Conservation (phyloP, 2,888 invertebrate genomes). For the Drosophila affinis region DNA sequence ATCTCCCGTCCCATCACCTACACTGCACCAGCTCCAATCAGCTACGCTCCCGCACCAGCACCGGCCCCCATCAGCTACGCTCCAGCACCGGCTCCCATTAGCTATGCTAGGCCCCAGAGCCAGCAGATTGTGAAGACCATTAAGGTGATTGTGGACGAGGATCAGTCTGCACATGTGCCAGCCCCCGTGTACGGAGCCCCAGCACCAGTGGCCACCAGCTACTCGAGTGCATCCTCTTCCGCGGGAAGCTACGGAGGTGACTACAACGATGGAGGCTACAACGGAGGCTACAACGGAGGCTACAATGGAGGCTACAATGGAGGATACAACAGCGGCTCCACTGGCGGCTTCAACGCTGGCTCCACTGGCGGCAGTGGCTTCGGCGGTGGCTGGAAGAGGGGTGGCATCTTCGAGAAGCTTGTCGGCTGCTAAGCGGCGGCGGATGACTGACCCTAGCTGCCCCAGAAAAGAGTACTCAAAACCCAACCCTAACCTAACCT, state of each 20-base stretch:
- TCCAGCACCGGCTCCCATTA: constrained; percentile 20
- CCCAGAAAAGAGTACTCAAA: constrained; percentile 11
- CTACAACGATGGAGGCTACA: constrained; percentile 37
- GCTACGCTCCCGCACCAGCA: constrained; percentile 20
- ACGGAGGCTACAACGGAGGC: constrained; percentile 38
- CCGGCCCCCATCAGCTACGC: constrained; percentile 30
- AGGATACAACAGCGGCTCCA: constrained; percentile 26
- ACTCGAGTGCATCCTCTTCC: constrained; percentile 42
- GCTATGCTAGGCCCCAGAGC: constrained; percentile 38
- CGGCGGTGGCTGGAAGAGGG: constrained; percentile 69
- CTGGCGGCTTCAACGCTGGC: constrained; percentile 2
- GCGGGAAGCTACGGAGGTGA: constrained; percentile 20
- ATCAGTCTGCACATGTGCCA: constrained; percentile 48
- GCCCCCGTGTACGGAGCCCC: constrained; percentile 69
- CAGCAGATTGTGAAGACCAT: constrained; percentile 76
- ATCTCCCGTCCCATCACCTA: neutral
- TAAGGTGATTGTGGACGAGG: constrained; percentile 70
- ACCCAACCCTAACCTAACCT: constrained; percentile 26
- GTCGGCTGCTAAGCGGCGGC: constrained; percentile 63
- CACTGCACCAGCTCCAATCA: constrained; percentile 10
- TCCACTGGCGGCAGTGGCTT: constrained; percentile 34
- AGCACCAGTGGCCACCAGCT: constrained; percentile 30
- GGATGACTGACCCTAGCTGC: neutral
- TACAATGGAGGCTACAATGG: constrained; percentile 36
- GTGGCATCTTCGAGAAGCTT: constrained; percentile 77